Evolutionary conservation across 1,140 invertebrate species (phyloP).

Genomic region (Nebria ingens): DNA sequence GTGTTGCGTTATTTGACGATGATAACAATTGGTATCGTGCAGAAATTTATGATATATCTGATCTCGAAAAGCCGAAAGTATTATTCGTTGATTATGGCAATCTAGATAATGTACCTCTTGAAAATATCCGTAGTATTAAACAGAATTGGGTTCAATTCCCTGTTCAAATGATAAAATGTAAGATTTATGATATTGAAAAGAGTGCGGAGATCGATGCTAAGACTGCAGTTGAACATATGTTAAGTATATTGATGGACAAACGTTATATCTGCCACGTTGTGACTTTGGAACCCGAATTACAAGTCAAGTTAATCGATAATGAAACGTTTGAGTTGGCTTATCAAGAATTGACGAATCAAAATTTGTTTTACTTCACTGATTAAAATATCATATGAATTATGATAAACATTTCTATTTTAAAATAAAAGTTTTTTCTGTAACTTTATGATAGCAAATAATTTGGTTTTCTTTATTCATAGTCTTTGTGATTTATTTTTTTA

Average conservation of each 20-base stretch:
- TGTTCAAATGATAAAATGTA: constrained; percentile 9
- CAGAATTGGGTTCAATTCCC: constrained; percentile 16
- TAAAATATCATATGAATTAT: too few relatives aligned
- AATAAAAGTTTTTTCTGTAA: too few relatives aligned
- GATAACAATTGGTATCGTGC: constrained; percentile 17
- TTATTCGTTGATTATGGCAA: constrained; percentile 20
- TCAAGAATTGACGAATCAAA: too few relatives aligned
- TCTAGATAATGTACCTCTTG: constrained; percentile 11
- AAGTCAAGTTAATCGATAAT: not conserved
- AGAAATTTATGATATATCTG: not conserved
- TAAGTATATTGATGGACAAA: not conserved
- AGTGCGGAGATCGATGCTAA: not conserved
- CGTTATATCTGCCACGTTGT: not conserved
- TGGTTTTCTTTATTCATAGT: too few relatives aligned
- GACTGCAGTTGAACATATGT: not conserved
- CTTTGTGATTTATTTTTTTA: too few relatives aligned
- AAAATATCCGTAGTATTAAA: constrained; percentile 10
- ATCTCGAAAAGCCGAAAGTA: not conserved
- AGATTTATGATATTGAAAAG: not conserved
- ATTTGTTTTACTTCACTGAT: too few relatives aligned
- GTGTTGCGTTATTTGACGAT: constrained; percentile 14
- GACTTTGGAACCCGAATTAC: not conserved
- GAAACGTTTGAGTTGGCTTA: not conserved
- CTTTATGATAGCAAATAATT: too few relatives aligned
- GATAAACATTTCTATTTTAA: too few relatives aligned